Conservation (phyloP, 2,888 invertebrate species). For the Xylota segnis region DNA sequence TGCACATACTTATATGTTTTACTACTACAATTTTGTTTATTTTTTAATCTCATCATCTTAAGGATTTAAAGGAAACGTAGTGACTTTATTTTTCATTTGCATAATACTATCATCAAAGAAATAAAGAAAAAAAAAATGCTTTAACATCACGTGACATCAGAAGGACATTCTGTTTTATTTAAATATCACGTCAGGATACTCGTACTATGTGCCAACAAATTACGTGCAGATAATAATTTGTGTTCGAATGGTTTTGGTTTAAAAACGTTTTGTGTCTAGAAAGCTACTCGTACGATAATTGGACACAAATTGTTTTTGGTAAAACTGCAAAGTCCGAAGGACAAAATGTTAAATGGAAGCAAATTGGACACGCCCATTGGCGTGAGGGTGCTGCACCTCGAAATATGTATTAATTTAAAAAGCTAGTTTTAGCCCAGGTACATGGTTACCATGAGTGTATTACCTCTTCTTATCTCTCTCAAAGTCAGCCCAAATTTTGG, state of each 20-base stretch:
- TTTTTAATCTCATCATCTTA: conserved; percentile 60
- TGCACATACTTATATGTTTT: conserved; percentile 64
- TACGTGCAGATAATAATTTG: conserved; percentile 2
- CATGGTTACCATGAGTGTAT: too few relatives aligned
- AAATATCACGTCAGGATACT: background rate
- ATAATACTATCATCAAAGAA: conserved; percentile 50
- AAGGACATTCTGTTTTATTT: conserved; percentile 36
- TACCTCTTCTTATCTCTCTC: too few relatives aligned
- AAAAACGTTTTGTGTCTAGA: background rate
- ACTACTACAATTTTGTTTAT: conserved; percentile 25
- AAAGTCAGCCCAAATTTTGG: too few relatives aligned
- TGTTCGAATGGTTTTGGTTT: background rate
- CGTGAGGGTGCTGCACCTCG: too few relatives aligned
- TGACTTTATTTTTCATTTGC: conserved; percentile 46
- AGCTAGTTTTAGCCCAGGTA: too few relatives aligned
- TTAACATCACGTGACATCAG: conserved; percentile 72
- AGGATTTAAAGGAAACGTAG: conserved; percentile 31
- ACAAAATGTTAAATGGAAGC: too few relatives aligned
- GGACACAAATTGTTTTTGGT: too few relatives aligned
- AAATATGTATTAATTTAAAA: too few relatives aligned
- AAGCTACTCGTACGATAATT: background rate
- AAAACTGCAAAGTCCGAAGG: too few relatives aligned
- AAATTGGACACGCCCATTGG: too few relatives aligned
- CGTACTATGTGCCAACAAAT: background rate
- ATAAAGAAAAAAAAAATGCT: conserved; percentile 57